These are phyloP conservation scores for Leucophenga varia DNA, from an alignment of 1,140 invertebrate genomes.

Conservation along the genomic window DNA sequence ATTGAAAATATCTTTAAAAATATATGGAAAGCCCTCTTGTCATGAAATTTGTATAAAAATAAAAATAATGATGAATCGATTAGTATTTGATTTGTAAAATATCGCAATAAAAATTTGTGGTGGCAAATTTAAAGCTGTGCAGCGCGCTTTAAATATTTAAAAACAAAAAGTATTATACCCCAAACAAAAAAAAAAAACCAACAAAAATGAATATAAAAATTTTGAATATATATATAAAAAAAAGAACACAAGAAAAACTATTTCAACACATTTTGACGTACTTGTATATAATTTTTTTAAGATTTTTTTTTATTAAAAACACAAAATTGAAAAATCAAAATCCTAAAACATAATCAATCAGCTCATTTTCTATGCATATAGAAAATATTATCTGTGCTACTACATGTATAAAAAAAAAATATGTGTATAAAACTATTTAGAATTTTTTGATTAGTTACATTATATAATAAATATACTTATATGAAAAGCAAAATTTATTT, in stretches of 20 bases:
- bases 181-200: slow-evolving; percentile 1
- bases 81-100: slow-evolving; percentile 31
- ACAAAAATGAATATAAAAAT: not conserved
- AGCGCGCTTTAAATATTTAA: too few species aligned
- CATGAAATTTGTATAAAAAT: slow-evolving; percentile 26
- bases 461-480: slow-evolving; percentile 27
- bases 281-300: slow-evolving; percentile 55
- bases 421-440: slow-evolving; percentile 13
- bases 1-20: too few species aligned
- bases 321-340: too few species aligned
- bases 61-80: slow-evolving; percentile 40
- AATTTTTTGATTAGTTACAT: slow-evolving; percentile 18
- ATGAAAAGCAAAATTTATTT: not conserved
- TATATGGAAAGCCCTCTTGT: slow-evolving; percentile 47
- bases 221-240: slow-evolving; percentile 2
- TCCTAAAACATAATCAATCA: not conserved
- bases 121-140: too few species aligned
- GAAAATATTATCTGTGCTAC: too few species aligned
- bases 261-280: slow-evolving; percentile 43
- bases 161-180: not conserved
- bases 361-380: too few species aligned
- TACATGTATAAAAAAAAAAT: too few species aligned
- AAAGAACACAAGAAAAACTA: slow-evolving; percentile 11
- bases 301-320: slow-evolving; percentile 5
- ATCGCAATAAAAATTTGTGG: not conserved